Conservation (phyloP, 64 coral and sea anemone species). For the Pocillopora damicornis region DNA sequence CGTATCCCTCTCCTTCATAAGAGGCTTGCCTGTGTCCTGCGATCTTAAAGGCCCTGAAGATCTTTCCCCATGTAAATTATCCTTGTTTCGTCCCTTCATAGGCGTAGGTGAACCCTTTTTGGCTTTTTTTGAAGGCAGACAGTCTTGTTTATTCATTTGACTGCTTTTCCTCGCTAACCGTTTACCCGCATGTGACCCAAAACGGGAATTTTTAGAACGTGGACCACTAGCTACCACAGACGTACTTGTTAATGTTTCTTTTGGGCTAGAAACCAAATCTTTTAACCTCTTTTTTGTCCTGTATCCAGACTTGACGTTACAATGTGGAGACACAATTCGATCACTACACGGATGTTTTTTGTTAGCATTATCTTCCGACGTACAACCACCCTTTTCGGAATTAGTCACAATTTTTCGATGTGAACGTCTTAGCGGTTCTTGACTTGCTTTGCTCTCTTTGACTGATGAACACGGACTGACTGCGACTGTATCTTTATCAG, state of each 20-base stretch:
- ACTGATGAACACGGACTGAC: background rate
- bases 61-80: background rate
- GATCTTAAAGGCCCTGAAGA: background rate
- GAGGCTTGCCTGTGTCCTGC: background rate
- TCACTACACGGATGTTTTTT: background rate
- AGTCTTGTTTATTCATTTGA: background rate
- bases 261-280: background rate
- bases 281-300: background rate
- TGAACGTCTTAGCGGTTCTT: background rate
- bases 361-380: no score
- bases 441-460: background rate
- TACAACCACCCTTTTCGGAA: background rate
- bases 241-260: background rate
- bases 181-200: background rate
- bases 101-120: background rate
- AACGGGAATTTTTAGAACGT: background rate
- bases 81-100: background rate
- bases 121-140: background rate
- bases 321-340: background rate
- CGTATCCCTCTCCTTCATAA: background rate
- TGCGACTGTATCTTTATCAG: background rate
- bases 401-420: no score
- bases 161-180: conserved; percentile 1
- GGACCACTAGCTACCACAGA: background rate
- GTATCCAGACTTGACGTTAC: no score